Conservation (phyloP, 53 echinoderm and acorn worm genomes). For the Zoroaster sp. region DNA sequence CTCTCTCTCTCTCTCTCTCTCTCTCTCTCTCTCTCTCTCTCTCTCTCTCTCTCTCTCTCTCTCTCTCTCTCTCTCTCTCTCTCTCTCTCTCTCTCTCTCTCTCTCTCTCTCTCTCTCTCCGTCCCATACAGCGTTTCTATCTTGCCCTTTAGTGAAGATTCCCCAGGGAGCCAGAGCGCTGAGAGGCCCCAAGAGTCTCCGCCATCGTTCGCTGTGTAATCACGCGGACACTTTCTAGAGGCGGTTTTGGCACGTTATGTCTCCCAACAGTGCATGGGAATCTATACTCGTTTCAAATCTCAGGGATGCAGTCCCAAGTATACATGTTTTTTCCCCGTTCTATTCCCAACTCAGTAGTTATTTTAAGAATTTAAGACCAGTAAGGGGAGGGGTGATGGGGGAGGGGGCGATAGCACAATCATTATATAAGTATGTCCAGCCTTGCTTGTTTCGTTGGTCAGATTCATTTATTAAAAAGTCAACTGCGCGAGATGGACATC, state of each 20-base stretch:
- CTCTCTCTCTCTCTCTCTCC: not conserved
- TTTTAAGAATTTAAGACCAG: too few species aligned
- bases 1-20: not conserved
- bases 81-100: not conserved
- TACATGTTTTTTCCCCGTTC: not conserved
- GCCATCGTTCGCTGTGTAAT: constrained; percentile 18
- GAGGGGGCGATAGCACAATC: not conserved
- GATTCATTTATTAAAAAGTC: too few species aligned
- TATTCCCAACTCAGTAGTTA: not conserved
- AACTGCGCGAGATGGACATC: too few species aligned
- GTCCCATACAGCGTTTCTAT: not conserved
- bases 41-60: not conserved
- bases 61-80: not conserved
- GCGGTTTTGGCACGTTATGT: constrained; percentile 35
- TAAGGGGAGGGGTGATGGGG: not conserved
- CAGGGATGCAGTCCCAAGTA: not conserved
- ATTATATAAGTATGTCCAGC: too few species aligned
- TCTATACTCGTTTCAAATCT: not conserved
- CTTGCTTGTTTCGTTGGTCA: too few species aligned
- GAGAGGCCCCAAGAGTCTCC: constrained; percentile 14
- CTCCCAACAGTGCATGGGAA: not conserved
- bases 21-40: not conserved
- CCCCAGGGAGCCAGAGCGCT: constrained; percentile 9
- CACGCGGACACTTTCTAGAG: constrained; percentile 31
- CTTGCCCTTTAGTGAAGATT: not conserved